phyloP scores from a whole-genome alignment of 2,113 vertebrate genomes.

The Pionites leucogaster region DNA sequence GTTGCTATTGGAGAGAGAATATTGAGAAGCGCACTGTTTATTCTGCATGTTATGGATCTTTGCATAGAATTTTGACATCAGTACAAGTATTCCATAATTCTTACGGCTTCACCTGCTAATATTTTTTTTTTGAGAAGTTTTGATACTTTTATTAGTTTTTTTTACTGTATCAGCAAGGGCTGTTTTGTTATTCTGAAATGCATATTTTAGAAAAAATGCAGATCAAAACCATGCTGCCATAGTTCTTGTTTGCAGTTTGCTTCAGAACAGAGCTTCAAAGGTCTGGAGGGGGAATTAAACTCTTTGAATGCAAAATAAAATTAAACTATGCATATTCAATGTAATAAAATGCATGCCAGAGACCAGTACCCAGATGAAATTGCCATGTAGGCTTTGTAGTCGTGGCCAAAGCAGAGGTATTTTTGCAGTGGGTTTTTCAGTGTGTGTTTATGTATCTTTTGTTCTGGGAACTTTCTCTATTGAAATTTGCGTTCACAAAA shows the following conservation, averaged over 20 bases:
- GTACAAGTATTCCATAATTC: not conserved
- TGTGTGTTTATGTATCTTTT: not conserved
- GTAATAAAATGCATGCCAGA: not conserved
- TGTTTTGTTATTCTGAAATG: conserved; percentile 7
- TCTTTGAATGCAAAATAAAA: conserved; percentile 43
- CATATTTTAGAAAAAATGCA: not conserved
- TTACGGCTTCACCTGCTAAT: not conserved
- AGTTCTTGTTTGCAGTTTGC: conserved; percentile 5
- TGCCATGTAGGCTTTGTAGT: not conserved
- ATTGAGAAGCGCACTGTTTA: not conserved
- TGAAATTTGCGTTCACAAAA: conserved; percentile 7
- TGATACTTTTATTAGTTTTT: conserved; percentile 5
- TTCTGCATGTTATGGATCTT: accelerated
- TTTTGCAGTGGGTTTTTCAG: conserved; percentile 15
- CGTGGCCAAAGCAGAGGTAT: not conserved
- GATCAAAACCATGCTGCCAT: not conserved
- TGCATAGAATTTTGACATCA: not conserved
- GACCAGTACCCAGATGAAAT: conserved; percentile 2
- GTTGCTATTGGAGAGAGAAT: not conserved
- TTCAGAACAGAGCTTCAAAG: conserved; percentile 35
- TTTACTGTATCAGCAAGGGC: not conserved
- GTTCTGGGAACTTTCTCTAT: conserved; percentile 1
- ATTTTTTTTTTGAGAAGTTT: not conserved
- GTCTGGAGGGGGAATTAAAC: not conserved
- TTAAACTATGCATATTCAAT: conserved; percentile 19